Evolutionary conservation across 1,140 invertebrate species (phyloP).

Genomic region (Chironomus striatipennis): DNA sequence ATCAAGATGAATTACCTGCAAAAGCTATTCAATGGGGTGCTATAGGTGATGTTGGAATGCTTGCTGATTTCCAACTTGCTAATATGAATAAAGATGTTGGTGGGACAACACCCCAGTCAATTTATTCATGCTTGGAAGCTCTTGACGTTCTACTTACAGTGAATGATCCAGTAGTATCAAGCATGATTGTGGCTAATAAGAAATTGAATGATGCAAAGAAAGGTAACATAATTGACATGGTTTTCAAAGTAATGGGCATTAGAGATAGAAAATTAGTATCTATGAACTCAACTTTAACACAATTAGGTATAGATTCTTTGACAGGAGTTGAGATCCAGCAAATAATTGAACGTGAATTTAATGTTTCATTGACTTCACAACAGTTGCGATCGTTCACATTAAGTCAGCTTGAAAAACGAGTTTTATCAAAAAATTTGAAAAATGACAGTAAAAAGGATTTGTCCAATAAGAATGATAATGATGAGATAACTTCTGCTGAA

Average conservation of each 20-base stretch:
- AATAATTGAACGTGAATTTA: constrained; percentile 72
- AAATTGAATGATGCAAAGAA: constrained; percentile 44
- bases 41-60: constrained; percentile 58
- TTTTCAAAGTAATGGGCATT: constrained; percentile 54
- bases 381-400: constrained; percentile 60
- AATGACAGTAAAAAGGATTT: constrained; percentile 33
- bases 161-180: constrained; percentile 57
- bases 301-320: constrained; percentile 85
- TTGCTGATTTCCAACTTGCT: constrained; percentile 49
- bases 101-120: constrained; percentile 44
- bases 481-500: background rate
- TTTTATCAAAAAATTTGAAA: background rate
- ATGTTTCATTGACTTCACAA: constrained; percentile 65
- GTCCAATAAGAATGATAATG: constrained; percentile 26
- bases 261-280: constrained; percentile 51
- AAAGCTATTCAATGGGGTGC: constrained; percentile 31
- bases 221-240: constrained; percentile 53
- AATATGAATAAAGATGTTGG: constrained; percentile 44
- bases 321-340: constrained; percentile 87
- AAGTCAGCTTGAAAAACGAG: constrained; percentile 23
- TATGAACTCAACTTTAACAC: constrained; percentile 55
- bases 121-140: constrained; percentile 24
- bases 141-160: constrained; percentile 55
- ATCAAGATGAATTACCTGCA: constrained; percentile 43
- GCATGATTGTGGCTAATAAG: constrained; percentile 71